These are phyloP conservation scores for Heterocephalus glaber DNA, from an alignment of 2,113 vertebrate genomes.

Conservation along the genomic window DNA sequence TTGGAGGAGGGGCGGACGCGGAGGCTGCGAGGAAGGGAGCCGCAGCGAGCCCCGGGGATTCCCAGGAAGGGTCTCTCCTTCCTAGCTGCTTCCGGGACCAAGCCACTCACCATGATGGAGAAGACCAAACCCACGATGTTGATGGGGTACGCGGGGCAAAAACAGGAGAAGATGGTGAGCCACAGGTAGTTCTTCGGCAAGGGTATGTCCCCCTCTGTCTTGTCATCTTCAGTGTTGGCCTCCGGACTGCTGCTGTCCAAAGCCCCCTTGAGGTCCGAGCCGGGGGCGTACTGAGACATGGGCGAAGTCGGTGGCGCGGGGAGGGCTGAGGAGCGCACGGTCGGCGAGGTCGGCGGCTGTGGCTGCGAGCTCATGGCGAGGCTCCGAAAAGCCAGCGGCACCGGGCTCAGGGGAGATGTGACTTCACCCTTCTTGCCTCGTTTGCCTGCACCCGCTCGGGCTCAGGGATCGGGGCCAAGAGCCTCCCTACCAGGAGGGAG, in stretches of 20 bases:
- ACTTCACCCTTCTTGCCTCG: slow-evolving; percentile 73
- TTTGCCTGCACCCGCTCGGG: slow-evolving; percentile 21
- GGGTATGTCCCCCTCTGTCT: slow-evolving; percentile 79
- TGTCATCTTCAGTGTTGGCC: slow-evolving; percentile 84
- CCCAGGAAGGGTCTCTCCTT: too few species aligned
- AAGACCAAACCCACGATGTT: slow-evolving; percentile 92
- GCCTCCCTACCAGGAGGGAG: slow-evolving; percentile 53
- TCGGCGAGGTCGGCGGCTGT: slow-evolving; percentile 13
- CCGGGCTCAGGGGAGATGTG: slow-evolving; percentile 80
- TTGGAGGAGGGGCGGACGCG: background rate
- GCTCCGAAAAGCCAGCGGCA: slow-evolving; percentile 79
- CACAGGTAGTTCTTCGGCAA: slow-evolving; percentile 88
- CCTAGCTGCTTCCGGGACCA: background rate
- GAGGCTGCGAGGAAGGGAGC: background rate
- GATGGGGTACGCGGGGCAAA: slow-evolving; percentile 91
- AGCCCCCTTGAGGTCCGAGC: slow-evolving; percentile 85
- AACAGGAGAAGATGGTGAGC: slow-evolving; percentile 91
- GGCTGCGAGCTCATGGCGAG: slow-evolving; percentile 62
- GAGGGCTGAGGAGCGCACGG: slow-evolving; percentile 43
- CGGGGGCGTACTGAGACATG: slow-evolving; percentile 84
- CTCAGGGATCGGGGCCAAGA: slow-evolving; percentile 72
- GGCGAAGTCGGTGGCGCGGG: slow-evolving; percentile 69
- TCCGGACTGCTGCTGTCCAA: slow-evolving; percentile 85
- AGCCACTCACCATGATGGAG: slow-evolving; percentile 90
- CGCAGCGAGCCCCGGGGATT: rapidly evolving